Percentiles rank a stretch among this genome's conserved stretches.
Conservation (phyloP, 1,140 invertebrate genomes). For the Drosophila repleta region DNA sequence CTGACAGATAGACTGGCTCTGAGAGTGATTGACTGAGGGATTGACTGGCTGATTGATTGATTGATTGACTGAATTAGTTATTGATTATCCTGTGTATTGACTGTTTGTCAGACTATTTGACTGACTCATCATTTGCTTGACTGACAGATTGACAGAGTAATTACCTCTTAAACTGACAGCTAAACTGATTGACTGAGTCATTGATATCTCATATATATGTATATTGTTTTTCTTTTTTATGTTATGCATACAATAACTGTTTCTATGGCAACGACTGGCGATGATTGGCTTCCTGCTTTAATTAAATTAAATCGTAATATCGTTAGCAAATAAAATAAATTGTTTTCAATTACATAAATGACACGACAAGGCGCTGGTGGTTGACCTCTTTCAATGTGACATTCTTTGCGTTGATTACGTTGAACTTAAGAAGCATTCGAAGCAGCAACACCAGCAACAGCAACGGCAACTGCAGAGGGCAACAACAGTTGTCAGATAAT, state of each 20-base stretch:
- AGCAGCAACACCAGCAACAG: constrained; percentile 16
- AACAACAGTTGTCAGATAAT: constrained; percentile 66
- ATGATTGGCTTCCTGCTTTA: constrained; percentile 57
- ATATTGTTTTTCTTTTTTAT: not conserved
- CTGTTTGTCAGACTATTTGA: no score
- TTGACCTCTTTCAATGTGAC: constrained; percentile 82
- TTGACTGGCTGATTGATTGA: no score
- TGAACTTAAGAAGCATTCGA: constrained; percentile 33
- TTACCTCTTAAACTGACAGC: no score
- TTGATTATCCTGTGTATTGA: no score
- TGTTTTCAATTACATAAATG: constrained; percentile 73
- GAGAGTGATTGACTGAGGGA: no score
- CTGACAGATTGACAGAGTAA: no score
- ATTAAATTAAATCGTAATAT: constrained; percentile 79
- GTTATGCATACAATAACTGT: not conserved
- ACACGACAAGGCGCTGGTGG: constrained; percentile 76
- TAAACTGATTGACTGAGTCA: not conserved
- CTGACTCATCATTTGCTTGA: no score
- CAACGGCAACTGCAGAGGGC: constrained; percentile 48
- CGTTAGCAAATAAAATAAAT: constrained; percentile 82
- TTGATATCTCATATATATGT: not conserved
- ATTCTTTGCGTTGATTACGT: constrained; percentile 67
- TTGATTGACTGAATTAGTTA: no score
- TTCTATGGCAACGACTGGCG: constrained; percentile 15
- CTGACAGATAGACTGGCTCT: no score